Base-by-base conservation (phyloP, 1,140 invertebrate species). In the Drosophila setifemur region DNA sequence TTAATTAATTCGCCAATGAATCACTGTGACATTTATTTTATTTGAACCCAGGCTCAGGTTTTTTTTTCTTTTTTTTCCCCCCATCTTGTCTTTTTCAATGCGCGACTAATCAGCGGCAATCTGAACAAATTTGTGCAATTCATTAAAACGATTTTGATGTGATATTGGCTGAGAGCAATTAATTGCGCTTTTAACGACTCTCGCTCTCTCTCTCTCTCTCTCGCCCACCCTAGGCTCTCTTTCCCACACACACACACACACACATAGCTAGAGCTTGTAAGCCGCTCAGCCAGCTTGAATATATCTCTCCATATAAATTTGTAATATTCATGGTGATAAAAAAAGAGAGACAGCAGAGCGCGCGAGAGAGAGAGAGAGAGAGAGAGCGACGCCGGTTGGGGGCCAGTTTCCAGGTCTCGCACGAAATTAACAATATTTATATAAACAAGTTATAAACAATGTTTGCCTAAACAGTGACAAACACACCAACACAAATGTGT, bases 381-480 rank as follows among this genome's bases (percentile, higher is more conserved):
- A 75, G 64, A 72, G 57, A 31, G 28, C 29, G 35, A 40, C 29
- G 64, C 60, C 48, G 61, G 67, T 40, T 43, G 67, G 67, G 39
- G 54, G 54, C 57, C 64, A 77, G 55, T 75, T 71, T 71, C 29
- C 49, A 73, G 54, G 55, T 43, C 77, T 82, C 76, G 44, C 68
- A 67, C 47, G 28, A 72, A 81, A 86, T 85, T 85, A 85, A 85
- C 75, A 85, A 85, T 85, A 85, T 85, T 86, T 86, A 81, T 86
- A 86, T 86, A 86, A 86, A 86, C 81, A 86, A 87, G 81, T 86
- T 86, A 86, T 87, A 86, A 86, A 86, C 81, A 87, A 86, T 86
- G 75, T 85, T 85, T 76, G 81, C 70, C 81, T 76, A 86, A 85
- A 86, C 81, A 85, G 81, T 81, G 79, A 85, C 79, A 85, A 85